phyloP scores from a whole-genome alignment of 2,797 vertebrate genomes.

The Chelidonichthys spinosus region DNA sequence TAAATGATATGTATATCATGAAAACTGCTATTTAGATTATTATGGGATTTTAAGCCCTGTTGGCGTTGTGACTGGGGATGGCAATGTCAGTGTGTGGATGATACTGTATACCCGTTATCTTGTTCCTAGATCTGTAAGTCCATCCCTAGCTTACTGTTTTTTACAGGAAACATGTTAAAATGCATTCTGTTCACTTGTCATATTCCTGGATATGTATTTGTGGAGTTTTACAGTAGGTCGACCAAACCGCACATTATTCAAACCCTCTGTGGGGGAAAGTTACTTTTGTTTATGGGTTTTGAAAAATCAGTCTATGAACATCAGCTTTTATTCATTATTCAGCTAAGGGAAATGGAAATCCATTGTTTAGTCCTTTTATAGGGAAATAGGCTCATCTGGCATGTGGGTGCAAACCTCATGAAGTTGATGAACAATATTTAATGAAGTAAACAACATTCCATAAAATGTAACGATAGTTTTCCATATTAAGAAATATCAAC shows the following conservation, averaged over 20 bases:
- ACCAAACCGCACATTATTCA: slow-evolving; percentile 25
- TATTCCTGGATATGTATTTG: slow-evolving; percentile 27
- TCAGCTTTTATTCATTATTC: slow-evolving; percentile 25
- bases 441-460: slow-evolving; percentile 12
- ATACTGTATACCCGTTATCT: background rate
- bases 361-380: slow-evolving; percentile 13
- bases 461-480: slow-evolving; percentile 1
- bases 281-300: slow-evolving; percentile 30
- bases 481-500: background rate
- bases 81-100: background rate
- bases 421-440: slow-evolving; percentile 10
- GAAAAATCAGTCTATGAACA: slow-evolving; percentile 14
- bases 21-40: background rate
- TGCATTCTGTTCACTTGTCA: background rate
- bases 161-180: background rate
- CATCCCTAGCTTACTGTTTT: background rate
- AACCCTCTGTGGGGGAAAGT: slow-evolving; percentile 20
- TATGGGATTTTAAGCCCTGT: background rate
- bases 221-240: slow-evolving; percentile 36
- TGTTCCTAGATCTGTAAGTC: background rate
- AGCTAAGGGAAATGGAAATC: slow-evolving; percentile 6
- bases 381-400: slow-evolving; percentile 17
- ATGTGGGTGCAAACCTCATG: slow-evolving; percentile 17
- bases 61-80: background rate
- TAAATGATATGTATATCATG: background rate